These are phyloP conservation scores for Falco punctatus DNA, from an alignment of 2,113 vertebrate genomes.

Conservation along the genomic window DNA sequence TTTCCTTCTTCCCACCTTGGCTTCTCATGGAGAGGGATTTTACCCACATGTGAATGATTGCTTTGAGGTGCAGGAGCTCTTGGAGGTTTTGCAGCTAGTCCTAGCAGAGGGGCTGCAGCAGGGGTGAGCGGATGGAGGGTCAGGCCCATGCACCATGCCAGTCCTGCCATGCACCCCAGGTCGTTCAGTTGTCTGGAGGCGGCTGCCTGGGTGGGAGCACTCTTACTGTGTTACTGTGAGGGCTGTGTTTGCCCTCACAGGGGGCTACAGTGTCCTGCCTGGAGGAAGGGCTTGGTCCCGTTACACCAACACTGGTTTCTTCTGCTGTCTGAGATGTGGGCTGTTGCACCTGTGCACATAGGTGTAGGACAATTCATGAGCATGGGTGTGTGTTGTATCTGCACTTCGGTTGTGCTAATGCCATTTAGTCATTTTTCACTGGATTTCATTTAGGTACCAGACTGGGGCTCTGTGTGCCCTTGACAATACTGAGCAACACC, in stretches of 20 bases:
- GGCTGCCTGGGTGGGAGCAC: neutral
- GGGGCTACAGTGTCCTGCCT: neutral
- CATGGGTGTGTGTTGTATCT: neutral
- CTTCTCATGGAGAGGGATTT: neutral
- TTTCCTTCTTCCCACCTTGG: neutral
- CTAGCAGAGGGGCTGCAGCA: neutral
- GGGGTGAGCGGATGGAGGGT: accelerated
- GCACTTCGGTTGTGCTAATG: slow-evolving; percentile 11
- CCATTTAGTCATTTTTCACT: slow-evolving; percentile 53
- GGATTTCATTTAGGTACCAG: slow-evolving; percentile 52
- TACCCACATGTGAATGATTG: accelerated
- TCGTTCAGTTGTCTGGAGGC: neutral
- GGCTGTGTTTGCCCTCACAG: neutral
- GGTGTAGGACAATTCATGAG: slow-evolving; percentile 25
- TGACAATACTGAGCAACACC: slow-evolving; percentile 23
- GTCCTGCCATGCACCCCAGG: neutral
- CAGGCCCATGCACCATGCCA: accelerated
- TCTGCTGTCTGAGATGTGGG: neutral
- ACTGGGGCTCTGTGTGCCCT: neutral
- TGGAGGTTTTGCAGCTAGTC: neutral
- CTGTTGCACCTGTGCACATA: neutral
- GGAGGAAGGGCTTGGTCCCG: neutral
- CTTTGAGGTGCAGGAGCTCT: neutral
- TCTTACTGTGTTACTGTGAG: too few species aligned
- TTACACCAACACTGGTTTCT: neutral